Percentiles rank a stretch among this genome's conserved stretches.
Evolutionary conservation across 2,113 vertebrate species (phyloP).

Genomic region (Corythaeola cristata): DNA sequence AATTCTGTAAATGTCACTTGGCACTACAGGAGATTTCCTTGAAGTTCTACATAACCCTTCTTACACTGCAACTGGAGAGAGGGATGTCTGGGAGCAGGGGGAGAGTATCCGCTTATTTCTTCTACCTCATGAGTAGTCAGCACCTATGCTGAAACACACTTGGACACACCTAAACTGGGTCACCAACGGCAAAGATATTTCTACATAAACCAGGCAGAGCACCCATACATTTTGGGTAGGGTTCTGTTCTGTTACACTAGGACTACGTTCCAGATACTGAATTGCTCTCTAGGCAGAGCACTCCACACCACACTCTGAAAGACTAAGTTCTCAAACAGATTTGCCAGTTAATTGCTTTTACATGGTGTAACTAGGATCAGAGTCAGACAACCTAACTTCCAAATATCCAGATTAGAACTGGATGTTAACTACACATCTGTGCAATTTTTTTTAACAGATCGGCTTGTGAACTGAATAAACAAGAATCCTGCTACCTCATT

Average conservation of each 20-base stretch:
- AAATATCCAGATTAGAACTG: neutral
- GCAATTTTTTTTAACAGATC: neutral
- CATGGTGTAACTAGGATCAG: neutral
- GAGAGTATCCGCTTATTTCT: neutral
- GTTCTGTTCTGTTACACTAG: neutral
- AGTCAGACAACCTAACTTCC: neutral
- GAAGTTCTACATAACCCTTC: neutral
- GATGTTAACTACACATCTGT: neutral
- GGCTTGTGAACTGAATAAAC: neutral
- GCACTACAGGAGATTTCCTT: neutral
- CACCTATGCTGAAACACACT: neutral
- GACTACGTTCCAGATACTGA: neutral
- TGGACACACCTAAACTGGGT: neutral
- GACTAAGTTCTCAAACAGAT: neutral
- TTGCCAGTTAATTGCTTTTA: neutral
- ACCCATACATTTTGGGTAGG: neutral
- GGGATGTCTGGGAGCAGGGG: neutral
- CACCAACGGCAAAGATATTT: neutral
- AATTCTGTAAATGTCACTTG: neutral
- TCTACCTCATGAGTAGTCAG: neutral
- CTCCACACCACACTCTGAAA: neutral
- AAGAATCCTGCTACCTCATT: neutral
- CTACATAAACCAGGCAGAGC: neutral
- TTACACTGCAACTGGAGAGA: neutral
- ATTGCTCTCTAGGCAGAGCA: neutral